Conservation (phyloP, 2,113 vertebrate genomes). For the Campylomormyrus numenius region DNA sequence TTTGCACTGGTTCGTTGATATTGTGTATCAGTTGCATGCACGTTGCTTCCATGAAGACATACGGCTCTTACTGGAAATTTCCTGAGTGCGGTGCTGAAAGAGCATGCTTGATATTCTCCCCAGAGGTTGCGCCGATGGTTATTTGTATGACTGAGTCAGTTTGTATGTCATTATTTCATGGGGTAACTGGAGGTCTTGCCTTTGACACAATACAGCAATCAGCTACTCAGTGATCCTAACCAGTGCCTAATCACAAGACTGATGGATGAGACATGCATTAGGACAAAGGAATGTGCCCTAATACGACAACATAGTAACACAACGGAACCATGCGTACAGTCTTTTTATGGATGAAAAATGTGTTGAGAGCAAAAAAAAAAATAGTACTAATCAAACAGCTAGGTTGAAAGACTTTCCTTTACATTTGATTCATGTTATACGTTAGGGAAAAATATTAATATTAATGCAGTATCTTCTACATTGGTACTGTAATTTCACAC, state of each 20-base stretch:
- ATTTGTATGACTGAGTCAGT: constrained; percentile 1
- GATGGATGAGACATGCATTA: neutral
- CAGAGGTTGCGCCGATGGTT: neutral
- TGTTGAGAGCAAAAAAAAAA: neutral
- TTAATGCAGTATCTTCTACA: neutral
- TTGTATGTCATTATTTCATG: neutral
- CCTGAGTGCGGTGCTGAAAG: neutral
- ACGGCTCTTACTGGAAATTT: neutral
- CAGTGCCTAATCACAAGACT: neutral
- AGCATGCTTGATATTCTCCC: neutral
- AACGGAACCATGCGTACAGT: neutral
- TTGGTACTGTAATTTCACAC: neutral
- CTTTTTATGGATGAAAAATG: neutral
- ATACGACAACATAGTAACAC: too few relatives aligned
- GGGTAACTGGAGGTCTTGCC: neutral
- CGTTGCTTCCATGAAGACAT: neutral
- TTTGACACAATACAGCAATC: neutral
- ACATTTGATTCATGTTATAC: neutral
- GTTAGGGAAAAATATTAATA: neutral
- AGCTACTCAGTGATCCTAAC: constrained; percentile 12
- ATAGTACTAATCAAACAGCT: neutral
- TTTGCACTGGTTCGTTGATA: neutral
- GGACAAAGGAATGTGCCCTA: neutral
- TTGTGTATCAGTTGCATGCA: neutral
- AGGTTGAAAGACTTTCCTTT: neutral